Base-by-base conservation (phyloP, 2,888 invertebrate genomes). In the Drosophila paracracens region DNA sequence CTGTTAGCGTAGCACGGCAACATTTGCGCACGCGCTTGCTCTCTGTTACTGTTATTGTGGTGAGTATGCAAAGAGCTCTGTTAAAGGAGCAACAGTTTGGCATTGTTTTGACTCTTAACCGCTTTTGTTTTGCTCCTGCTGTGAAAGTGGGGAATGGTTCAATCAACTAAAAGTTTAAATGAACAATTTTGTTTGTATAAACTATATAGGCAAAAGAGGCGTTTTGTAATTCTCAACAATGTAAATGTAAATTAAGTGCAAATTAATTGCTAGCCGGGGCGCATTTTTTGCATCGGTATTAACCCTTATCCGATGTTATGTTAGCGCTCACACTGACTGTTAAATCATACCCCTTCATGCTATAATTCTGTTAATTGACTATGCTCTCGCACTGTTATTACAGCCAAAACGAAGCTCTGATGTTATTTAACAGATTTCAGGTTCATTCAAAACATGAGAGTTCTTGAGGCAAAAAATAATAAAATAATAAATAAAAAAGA, bases 51-150 rank as follows among this genome's bases (percentile, higher is more conserved):
- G 73, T 61, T 72, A 71, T 40, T 18, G 58, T 59, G 79, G 81
- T 81, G 82, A 70, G 21, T 63, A 51, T 56, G 4, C 10, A 13
- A 25, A n/a, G 43, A 11, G 36, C 48, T 6, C 62, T 73, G 67
- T 40, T 70, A 57, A 76, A 62, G 70, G 74, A 76, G 84, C 84
- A 85, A 85, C 89, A 89, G 84, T 89, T 85, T 88, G 84, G 74
- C 52, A 27, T 51, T 52, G 68, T 60, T 65, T 77, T 69, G 60
- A 10, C 33, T 48, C 0, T 18, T 35, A 21, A 13, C 48, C 25
- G 21, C 5, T 36, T 33, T 36, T 27, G 21, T n/a, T 21, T 31
- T 27, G 18, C 21, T 13, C 11, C 29, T 11, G 70, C 21, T 27
- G 38, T 46, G 13, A 35, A 29, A 7, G 0, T 38, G 57, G 50